These are phyloP conservation scores for Noctua janthe DNA, from an alignment of 2,888 invertebrate species.

Conservation along the genomic window DNA sequence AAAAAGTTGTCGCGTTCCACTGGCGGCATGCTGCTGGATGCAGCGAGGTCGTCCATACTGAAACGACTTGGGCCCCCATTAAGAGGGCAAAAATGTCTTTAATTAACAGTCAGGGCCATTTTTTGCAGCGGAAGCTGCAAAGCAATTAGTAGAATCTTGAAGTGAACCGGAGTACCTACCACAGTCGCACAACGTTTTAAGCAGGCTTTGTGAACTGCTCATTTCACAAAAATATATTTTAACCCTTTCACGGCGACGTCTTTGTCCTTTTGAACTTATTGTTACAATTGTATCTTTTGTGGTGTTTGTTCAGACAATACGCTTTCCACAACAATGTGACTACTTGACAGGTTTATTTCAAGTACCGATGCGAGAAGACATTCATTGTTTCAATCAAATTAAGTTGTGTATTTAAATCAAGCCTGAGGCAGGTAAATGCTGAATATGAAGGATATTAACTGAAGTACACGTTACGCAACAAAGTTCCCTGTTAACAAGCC, in stretches of 20 bases:
- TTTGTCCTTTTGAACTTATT: constrained; percentile 37
- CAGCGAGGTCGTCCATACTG: constrained; percentile 64
- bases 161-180: constrained; percentile 27
- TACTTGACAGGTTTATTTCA: constrained; percentile 24
- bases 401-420: constrained; percentile 1
- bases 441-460: neutral
- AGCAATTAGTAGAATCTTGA: constrained; percentile 74
- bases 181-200: constrained; percentile 38
- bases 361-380: neutral
- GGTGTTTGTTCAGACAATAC: constrained; percentile 31
- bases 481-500: constrained; percentile 43
- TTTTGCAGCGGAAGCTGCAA: constrained; percentile 69
- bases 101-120: constrained; percentile 75
- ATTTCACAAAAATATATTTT: constrained; percentile 45
- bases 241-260: constrained; percentile 32
- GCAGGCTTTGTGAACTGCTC: constrained; percentile 52
- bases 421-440: neutral
- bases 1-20: constrained; percentile 11
- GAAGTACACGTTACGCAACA: constrained; percentile 16
- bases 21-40: constrained; percentile 40
- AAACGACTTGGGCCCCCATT: constrained; percentile 71
- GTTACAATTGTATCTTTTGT: constrained; percentile 43
- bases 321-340: constrained; percentile 35
- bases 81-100: constrained; percentile 75
- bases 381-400: constrained; percentile 1